Evolutionary conservation across 2,888 invertebrate genomes (phyloP), one percentile per base, ranked within the genome.

Genomic region (Cantharis rustica): DNA sequence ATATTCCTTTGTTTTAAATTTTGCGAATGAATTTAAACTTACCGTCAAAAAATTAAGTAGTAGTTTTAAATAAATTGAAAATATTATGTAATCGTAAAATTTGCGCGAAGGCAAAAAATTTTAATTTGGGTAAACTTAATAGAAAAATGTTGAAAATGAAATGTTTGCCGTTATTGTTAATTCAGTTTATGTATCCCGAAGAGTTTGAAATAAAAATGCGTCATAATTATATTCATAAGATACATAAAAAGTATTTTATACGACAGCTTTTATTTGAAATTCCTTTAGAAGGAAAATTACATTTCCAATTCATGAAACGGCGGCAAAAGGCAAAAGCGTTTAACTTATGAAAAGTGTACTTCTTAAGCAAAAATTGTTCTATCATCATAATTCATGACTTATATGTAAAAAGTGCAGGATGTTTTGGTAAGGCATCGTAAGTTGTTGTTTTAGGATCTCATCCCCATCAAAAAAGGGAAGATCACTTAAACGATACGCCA

Each of bases 301-400:
- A 87, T 87, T 87, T 87, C 86, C 86, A 87, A 87, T 87, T 87
- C 86, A 87, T 87, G 86, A 87, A 86, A 84, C 69, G 76, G 69
- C 80, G 81, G 77, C 78, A 75, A 80, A 81, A 80, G 81, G 75
- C 73, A 75, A 79, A 80, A 80, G 77, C 76, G 80, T 76, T 78
- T 79, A 78, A 81, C 75, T 78, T 76, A 77, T 73, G 76, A 75
- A 74, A 76, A 79, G 75, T 81, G 78, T 70, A 75, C 80, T 81
- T 78, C 77, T 79, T 80, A 79, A 78, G 73, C 72, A 78, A 79
- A 80, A 82, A 80, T 80, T 81, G 78, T 79, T 75, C 73, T 79
- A 78, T 81, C 80, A 81, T 81, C 80, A 76, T 74, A 76, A 76
- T 76, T 76, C 71, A 31, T 69, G 61, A 69, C 64, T 64, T 64